Base-by-base conservation (phyloP, 2,888 invertebrate genomes). In the Spodoptera picta region DNA sequence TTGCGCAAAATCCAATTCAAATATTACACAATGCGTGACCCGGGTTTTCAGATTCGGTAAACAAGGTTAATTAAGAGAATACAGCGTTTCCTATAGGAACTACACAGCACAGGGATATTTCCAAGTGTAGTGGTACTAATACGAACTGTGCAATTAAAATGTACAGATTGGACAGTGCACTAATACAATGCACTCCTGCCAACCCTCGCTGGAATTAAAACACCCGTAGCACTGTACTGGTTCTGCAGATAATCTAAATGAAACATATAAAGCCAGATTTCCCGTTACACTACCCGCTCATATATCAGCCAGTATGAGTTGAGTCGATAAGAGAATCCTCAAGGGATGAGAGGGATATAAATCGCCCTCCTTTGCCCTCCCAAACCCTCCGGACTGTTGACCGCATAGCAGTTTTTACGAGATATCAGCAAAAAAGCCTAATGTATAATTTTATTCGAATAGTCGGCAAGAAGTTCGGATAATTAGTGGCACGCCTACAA, bases 291-390 rank as follows among this genome's bases (percentile, higher is more conserved):
- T 62, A 48, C 60, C 69, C 71, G 75, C 69, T 79, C 85, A 81
- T 87, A 86, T 82, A 88, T 89, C 87, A 88, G 77, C 75, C 78
- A 58, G 83, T 83, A 87, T 87, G 86, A 87, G 80, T 79, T 72
- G 72, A 83, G 80, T 86, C 84, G 88, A 88, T 88, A 87, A 87
- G 85, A 80, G 78, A 79, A 79, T 81, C 82, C 88, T 84, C 83
- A 49, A 81, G 89, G 88, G 87, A 84, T 69, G 81, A 82, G 82
- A 80, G 84, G 82, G 83, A 81, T 79, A 83, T 88, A 87, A 88
- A 87, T 87, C 83, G 73, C 41, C 60, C 71, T 69, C 77, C 78
- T 67, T 69, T 60, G 62, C 72, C 72, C 60, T 59, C 53, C 69
- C 59, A 52, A 48, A 69, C 66, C 75, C 65, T 52, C 63, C 51